Evolutionary conservation across 2,888 invertebrate genomes (phyloP), one percentile per base, ranked within the genome.

Genomic region (Sesamia inferens): DNA sequence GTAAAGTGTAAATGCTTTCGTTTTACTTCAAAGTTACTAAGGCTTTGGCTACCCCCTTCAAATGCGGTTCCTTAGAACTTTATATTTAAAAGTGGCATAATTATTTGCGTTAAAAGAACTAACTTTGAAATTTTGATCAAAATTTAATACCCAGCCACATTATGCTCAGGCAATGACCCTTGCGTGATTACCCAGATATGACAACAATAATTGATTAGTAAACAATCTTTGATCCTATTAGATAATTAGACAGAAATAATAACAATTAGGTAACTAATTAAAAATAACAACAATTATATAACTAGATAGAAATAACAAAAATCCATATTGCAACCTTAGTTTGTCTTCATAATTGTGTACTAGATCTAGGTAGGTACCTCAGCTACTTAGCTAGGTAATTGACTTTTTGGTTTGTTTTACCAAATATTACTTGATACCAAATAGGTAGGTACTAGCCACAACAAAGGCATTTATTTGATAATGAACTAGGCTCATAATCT

Each of bases 401-500:
- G 7, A 72, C 44, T 39, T 22, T 75, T 7, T n/a, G 39, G 22
- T 42, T 42, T 22, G 11, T 8, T 57, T 14, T 13, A 42, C 4
- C 16, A 71, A 71, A 19, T 16, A 22, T 31, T 71, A 71, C 42
- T 31, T 47, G 19, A 71, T 57, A 3, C 10, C 19, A 42, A 39
- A 55, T 11, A 10, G n/a, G 10, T 51, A 51, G 51, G 51, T 51
- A n/a, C 19, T 63, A 61, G 16, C 14, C 51, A 31, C 47, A 61
- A 57, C 62, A 57, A 62, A 79, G 22, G 55, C 31, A 47, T 55
- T 39, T 31, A 31, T 13, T 78, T 88, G 87, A 83, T 89, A 90
- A 87, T 91, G 88, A 90, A 88, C 86, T 87, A 88, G 86, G 74
- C 72, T 82, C 81, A 79, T 86, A 85, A 79, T 86, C 85, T 90